phyloP scores from a whole-genome alignment of 2,113 vertebrate genomes.

The Heptranchias perlo region DNA sequence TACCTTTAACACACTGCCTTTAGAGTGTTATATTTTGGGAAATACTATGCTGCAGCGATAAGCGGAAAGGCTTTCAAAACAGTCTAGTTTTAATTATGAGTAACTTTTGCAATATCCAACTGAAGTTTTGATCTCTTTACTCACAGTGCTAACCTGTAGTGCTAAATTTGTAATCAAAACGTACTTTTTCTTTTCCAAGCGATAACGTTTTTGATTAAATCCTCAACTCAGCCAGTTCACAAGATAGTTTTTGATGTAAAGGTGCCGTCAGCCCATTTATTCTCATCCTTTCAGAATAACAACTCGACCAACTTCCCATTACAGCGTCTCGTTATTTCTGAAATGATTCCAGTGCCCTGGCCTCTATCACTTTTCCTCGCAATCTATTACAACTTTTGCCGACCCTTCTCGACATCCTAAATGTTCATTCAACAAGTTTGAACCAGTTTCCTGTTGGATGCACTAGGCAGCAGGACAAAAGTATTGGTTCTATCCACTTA shows the following conservation, averaged over 20 bases:
- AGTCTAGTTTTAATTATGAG: not conserved
- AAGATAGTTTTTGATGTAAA: not conserved
- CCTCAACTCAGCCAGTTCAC: not conserved
- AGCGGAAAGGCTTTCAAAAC: not conserved
- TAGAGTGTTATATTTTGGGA: not conserved
- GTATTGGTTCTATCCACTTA: not conserved
- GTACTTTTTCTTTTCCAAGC: not conserved
- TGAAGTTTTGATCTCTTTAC: not conserved
- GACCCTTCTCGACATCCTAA: not conserved
- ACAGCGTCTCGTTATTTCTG: not conserved
- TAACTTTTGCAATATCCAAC: not conserved
- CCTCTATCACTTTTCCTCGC: too few species aligned
- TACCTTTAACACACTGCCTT: not conserved
- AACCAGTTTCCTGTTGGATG: not conserved
- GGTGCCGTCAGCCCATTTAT: not conserved
- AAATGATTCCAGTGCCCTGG: not conserved
- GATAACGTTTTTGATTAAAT: not conserved
- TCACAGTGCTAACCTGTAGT: not conserved
- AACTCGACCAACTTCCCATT: not conserved
- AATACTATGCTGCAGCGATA: not conserved
- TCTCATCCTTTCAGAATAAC: not conserved
- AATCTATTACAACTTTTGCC: not conserved
- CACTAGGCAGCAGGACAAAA: not conserved
- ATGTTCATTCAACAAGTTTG: not conserved
- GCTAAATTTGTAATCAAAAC: not conserved